Base-by-base conservation (phyloP, 2,888 invertebrate genomes). In the Mesorhabditis spiculigera region DNA sequence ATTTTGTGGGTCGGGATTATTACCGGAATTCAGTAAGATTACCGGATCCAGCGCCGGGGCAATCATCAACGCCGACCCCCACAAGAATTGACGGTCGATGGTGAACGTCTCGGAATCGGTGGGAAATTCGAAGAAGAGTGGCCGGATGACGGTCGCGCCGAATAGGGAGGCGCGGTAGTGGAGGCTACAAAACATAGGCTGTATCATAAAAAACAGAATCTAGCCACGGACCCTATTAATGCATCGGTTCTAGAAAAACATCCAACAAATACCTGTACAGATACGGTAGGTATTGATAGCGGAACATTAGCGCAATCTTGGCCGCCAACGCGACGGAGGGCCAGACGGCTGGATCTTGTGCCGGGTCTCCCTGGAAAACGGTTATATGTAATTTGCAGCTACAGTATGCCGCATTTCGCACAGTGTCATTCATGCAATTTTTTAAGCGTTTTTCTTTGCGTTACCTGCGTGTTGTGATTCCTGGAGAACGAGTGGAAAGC, bases 51-150 rank as follows among this genome's bases (percentile, higher is more conserved):
- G 43, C 67, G 73, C 83, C 0, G 84, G 84, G 42, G 79, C 76
- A 58, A 84, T 79, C 79, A 84, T 78, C 28, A 83, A 63, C 4
- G 76, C 78, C 0, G 77, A 72, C 43, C 83, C 83, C 81, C 80
- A 81, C 70, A 83, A 73, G 72, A 83, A 82, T 65, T 83, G 82
- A 45, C 76, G 73, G 62, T 71, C 70, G 43, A 81, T 72, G 4
- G 62, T 58, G 43, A 75, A 67, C 0, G 79, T 75, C 58, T 75
- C 74, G 16, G 72, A 64, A 64, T 83, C 83, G 10, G 62, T 65
- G 5, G 82, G 80, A 67, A 76, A 83, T 66, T 82, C 82, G 74
- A 81, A 83, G 75, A 82, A 82, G 8, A 81, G 61, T 16, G 82
- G 82, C 4, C 82, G 77, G 44, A 83, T 67, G 4, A 82, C 81